Base-by-base conservation (phyloP, 2,797 vertebrate genomes). In the Vespertilio murinus region DNA sequence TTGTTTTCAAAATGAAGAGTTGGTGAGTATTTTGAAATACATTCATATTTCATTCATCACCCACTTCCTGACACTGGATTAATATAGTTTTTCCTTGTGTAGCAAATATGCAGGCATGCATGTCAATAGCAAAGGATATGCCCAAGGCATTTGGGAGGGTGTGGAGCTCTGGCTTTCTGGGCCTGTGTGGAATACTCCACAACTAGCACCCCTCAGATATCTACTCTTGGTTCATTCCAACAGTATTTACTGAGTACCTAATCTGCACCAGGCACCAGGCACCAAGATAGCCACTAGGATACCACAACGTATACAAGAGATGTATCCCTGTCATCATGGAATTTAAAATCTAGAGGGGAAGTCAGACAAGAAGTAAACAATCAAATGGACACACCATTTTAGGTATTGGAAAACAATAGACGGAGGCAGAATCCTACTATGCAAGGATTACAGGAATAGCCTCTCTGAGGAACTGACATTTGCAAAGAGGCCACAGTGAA, bases 1-100 rank as follows among this genome's bases (percentile, higher is more conserved):
- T 28, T 88, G 56, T 47, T 33, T 95, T 96, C 79, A 42, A 78
- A 94, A 67, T 75, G 67, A n/a, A 38, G 11, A 54, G 38, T 22
- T 33, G 73, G 23, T 20, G 16, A 75, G 5, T 38, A 3, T 71
- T 67, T 61, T 42, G 20, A 65, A 87, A 77, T 75, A 28, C 35
- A 78, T 16, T 38, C 25, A 74, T 25, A 61, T 49, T 84, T 67
- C 35, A 69, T 82, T 85, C 22, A 70, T 69, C 49, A 67, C 23
- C 71, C n/a, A 0, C 8, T 42, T 87, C 47, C 75, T 64, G n/a
- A 91, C 94, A 20, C n/a, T 71, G 4, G 30, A 38, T 38, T 70
- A 56, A 30, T 70, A 52, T 35, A 77, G 70, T 20, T 70, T 8
- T 61, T 47, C 22, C 71, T 91, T 17, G 30, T 56, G 38, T 4